Evolutionary conservation across 2,797 vertebrate species (phyloP).

Genomic region (Mormyrops boulengeri): DNA sequence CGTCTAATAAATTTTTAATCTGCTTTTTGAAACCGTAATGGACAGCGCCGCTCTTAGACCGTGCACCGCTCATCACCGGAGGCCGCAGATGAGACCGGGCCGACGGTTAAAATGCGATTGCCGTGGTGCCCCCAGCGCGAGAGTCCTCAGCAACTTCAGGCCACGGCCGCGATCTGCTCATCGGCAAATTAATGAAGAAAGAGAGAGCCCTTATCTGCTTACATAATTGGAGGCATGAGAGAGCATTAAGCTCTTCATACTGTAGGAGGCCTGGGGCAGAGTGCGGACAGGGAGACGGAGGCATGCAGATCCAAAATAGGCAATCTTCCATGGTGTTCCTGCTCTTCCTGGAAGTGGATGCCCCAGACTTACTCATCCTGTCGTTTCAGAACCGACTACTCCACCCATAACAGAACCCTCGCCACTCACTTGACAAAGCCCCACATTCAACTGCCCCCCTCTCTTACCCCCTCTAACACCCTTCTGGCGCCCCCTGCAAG

Average conservation of each 20-base stretch:
- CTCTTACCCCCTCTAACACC: not conserved
- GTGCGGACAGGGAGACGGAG: not conserved
- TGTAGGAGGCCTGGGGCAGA: conserved; percentile 4
- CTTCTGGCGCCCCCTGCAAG: not conserved
- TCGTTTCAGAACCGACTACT: not conserved
- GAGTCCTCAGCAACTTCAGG: not conserved
- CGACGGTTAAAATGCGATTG: not conserved
- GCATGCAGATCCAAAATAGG: not conserved
- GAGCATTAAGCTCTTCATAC: conserved; percentile 18
- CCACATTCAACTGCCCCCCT: not conserved
- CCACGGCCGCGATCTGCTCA: not conserved
- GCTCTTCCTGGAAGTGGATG: not conserved
- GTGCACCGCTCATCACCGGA: not conserved
- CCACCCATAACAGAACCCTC: not conserved
- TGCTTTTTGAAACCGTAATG: not conserved
- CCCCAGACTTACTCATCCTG: not conserved
- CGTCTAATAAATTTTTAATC: not conserved
- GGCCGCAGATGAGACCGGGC: not conserved
- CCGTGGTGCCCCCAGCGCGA: not conserved
- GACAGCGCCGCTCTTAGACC: not conserved
- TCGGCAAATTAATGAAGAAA: conserved; percentile 9
- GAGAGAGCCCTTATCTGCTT: conserved; percentile 17
- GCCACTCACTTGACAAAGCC: not conserved
- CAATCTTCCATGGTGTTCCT: not conserved
- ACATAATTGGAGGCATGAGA: conserved; percentile 21